These are phyloP conservation scores for Lymantria dispar DNA, from an alignment of 2,888 invertebrate species.

Conservation along the genomic window DNA sequence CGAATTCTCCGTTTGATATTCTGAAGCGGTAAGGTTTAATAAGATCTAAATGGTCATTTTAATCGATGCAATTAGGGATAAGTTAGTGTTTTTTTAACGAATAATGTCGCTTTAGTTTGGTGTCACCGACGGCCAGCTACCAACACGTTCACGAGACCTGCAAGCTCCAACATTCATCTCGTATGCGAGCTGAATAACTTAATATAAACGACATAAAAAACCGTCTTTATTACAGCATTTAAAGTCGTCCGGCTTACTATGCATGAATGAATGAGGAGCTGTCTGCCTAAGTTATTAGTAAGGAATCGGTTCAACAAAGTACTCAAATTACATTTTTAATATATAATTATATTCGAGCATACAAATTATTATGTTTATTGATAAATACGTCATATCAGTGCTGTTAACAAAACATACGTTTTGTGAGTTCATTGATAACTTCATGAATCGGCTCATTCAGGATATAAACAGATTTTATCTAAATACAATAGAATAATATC, in stretches of 20 bases:
- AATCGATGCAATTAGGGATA: conserved; percentile 62
- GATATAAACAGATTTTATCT: neutral
- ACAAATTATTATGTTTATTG: conserved; percentile 6
- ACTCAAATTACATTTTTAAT: neutral
- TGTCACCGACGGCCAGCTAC: conserved; percentile 25
- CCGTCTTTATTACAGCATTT: conserved; percentile 29
- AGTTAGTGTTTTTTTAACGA: conserved; percentile 32
- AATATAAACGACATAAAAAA: conserved; percentile 45
- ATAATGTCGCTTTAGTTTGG: conserved; percentile 9
- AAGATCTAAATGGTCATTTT: conserved; percentile 45
- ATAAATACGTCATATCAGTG: neutral
- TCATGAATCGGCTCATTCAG: neutral
- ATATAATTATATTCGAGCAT: neutral
- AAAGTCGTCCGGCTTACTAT: conserved; percentile 17
- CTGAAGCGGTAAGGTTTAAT: conserved; percentile 54
- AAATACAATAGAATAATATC: neutral
- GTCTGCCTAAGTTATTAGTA: too few species aligned
- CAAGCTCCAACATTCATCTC: conserved; percentile 43
- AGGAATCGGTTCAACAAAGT: too few species aligned
- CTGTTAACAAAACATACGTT: neutral
- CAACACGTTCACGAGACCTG: conserved; percentile 39
- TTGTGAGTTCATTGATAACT: neutral
- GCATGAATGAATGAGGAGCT: neutral
- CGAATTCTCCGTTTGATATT: conserved; percentile 48
- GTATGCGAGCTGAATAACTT: conserved; percentile 56